Base-by-base conservation (phyloP, 2,113 vertebrate genomes). In the Bubalus kerabau region DNA sequence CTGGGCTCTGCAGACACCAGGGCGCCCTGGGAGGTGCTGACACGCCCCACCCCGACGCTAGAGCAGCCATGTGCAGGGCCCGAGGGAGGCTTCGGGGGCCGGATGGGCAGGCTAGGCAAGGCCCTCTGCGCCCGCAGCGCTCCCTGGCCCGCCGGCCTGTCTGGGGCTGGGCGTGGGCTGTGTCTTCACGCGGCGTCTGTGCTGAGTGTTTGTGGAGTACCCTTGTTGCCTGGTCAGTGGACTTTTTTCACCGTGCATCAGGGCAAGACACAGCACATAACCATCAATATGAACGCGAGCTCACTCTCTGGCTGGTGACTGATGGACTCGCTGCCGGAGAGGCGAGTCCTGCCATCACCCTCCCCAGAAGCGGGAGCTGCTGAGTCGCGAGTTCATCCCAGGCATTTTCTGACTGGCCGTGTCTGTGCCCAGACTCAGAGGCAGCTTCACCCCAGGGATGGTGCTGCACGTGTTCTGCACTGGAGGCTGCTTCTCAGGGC, bases 221-320 rank as follows among this genome's bases (percentile, higher is more conserved):
- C 12, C 1, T 5, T 10, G 36, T 11, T 7, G 4, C 10, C 6
- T 48, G 26, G 15, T 3, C 21, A 50, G 82, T 21, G 6, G 40
- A 2, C 1, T n/a, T 6, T 50, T 52, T 2, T 7, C 64, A 11
- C 21, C 0, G 1, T 0, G 1, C 2, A 0, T 7, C 30, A 15
- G 82, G 12, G 3, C 32, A 5, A 19, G 60, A 9, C 28, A 5
- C 4, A 46, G 59, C 32, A 11, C 1, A 14, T 1, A 4, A 24
- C 50, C 5, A 0, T 10, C 2, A 3, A 7, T 4, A 6, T 0
- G 6, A 26, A 15, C 2, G 0, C 12, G 0, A 2, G 36, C 46
- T 17, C 2, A 0, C 7, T 16, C 74, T 15, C 52, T 7, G 71
- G 36, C 28, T 12, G 6, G 11, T 15, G 24, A 1, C 12, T 6